A percentile compares a stretch with the other conserved stretches of the same genome.
Evolutionary conservation across 2,113 vertebrate species (phyloP).

Genomic region (Poicephalus meyeri): DNA sequence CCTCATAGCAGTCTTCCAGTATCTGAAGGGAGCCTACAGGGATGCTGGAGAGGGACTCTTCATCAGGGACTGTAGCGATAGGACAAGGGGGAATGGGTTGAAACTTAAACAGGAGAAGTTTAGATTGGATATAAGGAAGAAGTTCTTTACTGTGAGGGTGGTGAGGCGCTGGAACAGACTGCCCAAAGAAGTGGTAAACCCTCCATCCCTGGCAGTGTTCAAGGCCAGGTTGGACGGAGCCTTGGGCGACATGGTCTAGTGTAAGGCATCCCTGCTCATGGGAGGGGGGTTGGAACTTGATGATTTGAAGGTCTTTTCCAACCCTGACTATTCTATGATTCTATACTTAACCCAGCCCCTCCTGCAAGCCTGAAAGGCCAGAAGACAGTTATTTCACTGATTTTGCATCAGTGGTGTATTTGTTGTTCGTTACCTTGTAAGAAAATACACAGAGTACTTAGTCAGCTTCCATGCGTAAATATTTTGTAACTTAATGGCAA

Average conservation of each 20-base stretch:
- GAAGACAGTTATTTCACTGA: background rate
- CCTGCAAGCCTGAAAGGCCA: background rate
- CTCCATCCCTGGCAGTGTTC: background rate
- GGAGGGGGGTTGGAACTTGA: background rate
- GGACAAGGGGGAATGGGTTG: too few species aligned
- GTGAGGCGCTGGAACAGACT: background rate
- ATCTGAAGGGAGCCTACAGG: too few species aligned
- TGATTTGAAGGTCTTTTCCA: background rate
- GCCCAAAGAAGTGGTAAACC: background rate
- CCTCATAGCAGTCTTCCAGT: too few species aligned
- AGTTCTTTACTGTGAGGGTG: background rate
- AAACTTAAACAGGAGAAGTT: too few species aligned
- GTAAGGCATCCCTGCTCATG: background rate
- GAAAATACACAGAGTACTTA: background rate
- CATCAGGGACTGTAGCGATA: too few species aligned
- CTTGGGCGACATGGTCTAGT: background rate
- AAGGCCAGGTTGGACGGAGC: background rate
- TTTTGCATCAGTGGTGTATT: background rate
- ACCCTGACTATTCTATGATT: background rate
- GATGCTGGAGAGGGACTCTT: too few species aligned
- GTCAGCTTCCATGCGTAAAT: background rate
- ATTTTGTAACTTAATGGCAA: constrained; percentile 56
- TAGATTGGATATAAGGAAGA: background rate
- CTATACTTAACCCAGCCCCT: background rate
- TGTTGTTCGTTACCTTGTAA: background rate